Conservation (phyloP, 2,797 vertebrate species). For the Enteromius anoplus region DNA sequence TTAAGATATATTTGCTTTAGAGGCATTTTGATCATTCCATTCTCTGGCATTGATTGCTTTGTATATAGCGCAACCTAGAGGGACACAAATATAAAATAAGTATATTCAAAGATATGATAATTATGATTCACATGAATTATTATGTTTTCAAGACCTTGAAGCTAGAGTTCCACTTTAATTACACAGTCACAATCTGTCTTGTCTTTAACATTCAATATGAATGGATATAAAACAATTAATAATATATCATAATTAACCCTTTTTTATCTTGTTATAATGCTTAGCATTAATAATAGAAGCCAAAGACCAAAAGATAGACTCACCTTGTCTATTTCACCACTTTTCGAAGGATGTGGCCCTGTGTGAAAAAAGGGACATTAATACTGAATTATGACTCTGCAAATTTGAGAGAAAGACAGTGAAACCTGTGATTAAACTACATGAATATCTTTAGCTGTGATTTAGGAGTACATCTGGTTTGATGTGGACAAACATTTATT, state of each 20-base stretch:
- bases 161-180: background rate
- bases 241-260: background rate
- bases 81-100: constrained; percentile 8
- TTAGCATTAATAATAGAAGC: constrained; percentile 29
- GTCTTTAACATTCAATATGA: background rate
- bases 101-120: background rate
- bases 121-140: background rate
- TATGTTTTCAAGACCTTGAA: background rate
- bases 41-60: background rate
- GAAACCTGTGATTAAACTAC: background rate
- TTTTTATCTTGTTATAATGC: background rate
- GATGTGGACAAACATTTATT: background rate
- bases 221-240: background rate
- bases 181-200: background rate
- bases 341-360: constrained; percentile 78
- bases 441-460: background rate
- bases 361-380: constrained; percentile 62
- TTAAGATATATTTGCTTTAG: too few species aligned
- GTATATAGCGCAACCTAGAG: background rate
- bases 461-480: background rate
- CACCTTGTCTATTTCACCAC: constrained; percentile 81
- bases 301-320: constrained; percentile 60
- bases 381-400: constrained; percentile 52
- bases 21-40: background rate
- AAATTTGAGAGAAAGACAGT: constrained; percentile 3